phyloP scores from a whole-genome alignment of 2,113 vertebrate species.

The Aspidoscelis tigris region DNA sequence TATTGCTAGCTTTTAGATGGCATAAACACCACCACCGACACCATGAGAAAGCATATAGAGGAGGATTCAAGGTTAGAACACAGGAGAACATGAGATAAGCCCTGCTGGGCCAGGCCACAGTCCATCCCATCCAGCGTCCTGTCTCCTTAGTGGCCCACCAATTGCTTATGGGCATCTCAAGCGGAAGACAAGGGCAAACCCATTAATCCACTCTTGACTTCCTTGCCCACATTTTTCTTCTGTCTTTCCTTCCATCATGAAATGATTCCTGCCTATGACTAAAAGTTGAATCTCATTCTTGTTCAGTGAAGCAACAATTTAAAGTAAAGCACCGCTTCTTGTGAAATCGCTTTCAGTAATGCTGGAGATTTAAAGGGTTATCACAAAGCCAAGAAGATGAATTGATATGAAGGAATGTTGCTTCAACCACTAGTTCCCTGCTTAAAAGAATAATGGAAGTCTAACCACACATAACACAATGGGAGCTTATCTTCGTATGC shows the following conservation, averaged over 20 bases:
- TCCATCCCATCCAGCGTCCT: no score
- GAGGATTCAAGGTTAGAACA: no score
- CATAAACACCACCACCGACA: no score
- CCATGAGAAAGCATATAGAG: no score
- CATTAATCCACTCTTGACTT: no score
- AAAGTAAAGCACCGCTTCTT: constrained; percentile 16
- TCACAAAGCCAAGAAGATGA: constrained; percentile 27
- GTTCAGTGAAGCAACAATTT: not conserved
- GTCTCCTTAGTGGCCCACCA: no score
- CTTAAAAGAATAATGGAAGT: constrained; percentile 39
- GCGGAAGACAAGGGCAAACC: no score
- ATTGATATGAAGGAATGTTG: constrained; percentile 31
- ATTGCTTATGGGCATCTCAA: no score
- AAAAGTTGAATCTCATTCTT: not conserved
- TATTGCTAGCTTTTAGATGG: no score
- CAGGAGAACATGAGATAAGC: no score
- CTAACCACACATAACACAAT: constrained; percentile 1
- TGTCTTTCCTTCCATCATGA: not conserved
- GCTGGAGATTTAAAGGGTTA: accelerated
- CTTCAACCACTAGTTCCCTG: constrained; percentile 31
- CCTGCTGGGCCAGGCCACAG: no score
- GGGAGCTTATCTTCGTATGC: constrained; percentile 18
- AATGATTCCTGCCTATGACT: not conserved
- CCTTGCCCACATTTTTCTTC: no score
- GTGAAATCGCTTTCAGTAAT: not conserved